Evolutionary conservation across 2,888 invertebrate species (phyloP).

Genomic region (Teinopalpus imperialis): DNA sequence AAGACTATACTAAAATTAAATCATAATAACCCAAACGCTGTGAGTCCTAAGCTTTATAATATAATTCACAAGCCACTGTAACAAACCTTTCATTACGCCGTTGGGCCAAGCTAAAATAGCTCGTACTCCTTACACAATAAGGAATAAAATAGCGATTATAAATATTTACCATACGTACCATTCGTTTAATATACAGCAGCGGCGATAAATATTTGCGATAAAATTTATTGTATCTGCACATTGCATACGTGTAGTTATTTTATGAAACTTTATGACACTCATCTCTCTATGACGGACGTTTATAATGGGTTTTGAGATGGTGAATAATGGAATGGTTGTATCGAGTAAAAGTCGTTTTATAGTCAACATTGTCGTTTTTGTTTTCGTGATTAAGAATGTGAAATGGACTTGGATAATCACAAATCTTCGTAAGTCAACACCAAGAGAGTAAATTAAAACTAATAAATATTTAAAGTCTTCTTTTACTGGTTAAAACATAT

Average conservation of each 20-base stretch:
- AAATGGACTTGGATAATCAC: no score
- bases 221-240: constrained; percentile 20
- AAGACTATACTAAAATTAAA: no score
- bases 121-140: constrained; percentile 8
- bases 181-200: constrained; percentile 10
- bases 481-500: no score
- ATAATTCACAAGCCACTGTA: constrained; percentile 7
- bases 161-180: constrained; percentile 3
- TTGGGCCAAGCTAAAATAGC: constrained; percentile 9
- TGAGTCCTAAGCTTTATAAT: constrained; percentile 13
- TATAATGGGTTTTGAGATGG: constrained; percentile 14
- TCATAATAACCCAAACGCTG: not conserved
- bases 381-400: not conserved
- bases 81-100: constrained; percentile 11
- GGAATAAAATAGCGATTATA: constrained; percentile 16
- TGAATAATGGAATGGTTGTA: constrained; percentile 8
- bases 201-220: constrained; percentile 23
- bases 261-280: constrained; percentile 18
- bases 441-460: no score
- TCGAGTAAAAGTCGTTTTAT: constrained; percentile 8
- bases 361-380: not conserved
- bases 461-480: no score
- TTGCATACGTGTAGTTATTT: constrained; percentile 11
- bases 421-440: no score
- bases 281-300: constrained; percentile 9